Base-by-base conservation (phyloP, 2,797 vertebrate species). In the Triplophysa yarkandensis region DNA sequence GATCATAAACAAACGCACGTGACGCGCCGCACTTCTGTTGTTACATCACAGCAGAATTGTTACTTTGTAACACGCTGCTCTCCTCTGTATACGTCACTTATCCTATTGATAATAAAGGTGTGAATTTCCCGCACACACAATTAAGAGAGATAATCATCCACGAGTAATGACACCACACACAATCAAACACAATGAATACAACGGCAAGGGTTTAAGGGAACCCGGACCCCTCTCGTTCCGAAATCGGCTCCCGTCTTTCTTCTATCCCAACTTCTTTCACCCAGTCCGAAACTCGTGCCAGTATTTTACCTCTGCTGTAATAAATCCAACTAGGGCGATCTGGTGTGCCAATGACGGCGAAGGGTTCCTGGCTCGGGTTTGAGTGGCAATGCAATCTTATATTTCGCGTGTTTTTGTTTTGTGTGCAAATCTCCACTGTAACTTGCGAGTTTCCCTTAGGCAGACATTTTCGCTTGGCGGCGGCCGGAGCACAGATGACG, bases 391-490 rank as follows among this genome's bases (percentile, higher is more conserved):
- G 36, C 83, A 86, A 84, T 77, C 50, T 74, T 68, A 7, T 83
- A 80, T 74, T 52, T 85, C 77, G 81, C 67, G 46, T 79, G 77
- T 84, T 82, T 75, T 81, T 86, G n/a, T n/a, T n/a, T n/a, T n/a
- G n/a, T n/a, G n/a, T 77, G 63, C 80, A 68, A 87, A 90, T 89
- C 91, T 92, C 92, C 93, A 89, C 92, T 92, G 89, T 92, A 95
- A 95, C 92, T 96, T 94, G 93, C 92, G 93, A 94, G 94, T 93
- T 94, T 94, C 94, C 94, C 94, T 98, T 93, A 97, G 94, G 96
- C 95, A 92, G 96, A 97, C 96, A 96, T 97, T 93, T 97, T 94
- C 91, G 92, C 92, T 92, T 87, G 87, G 90, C 86, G 84, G 87
- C 87, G 87, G 87, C 94, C 95, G 89, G 85, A 94, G 92, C 93